phyloP scores from a whole-genome alignment of 2,113 vertebrate species.

The Equus przewalskii region DNA sequence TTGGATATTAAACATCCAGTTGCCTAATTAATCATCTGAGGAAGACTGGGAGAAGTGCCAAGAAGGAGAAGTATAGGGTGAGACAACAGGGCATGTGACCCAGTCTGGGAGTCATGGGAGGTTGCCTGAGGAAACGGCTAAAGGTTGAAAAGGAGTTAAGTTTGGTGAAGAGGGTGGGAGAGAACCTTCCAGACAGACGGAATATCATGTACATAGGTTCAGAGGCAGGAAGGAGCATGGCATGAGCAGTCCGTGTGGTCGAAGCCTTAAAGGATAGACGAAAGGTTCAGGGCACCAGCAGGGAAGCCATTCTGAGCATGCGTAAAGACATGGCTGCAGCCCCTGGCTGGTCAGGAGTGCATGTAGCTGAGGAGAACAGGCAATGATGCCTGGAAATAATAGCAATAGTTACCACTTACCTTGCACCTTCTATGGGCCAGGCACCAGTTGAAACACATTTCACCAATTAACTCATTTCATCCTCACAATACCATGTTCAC shows the following conservation, averaged over 20 bases:
- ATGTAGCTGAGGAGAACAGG: not conserved
- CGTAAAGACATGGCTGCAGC: not conserved
- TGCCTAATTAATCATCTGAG: not conserved
- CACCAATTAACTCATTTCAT: not conserved
- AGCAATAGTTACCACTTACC: not conserved
- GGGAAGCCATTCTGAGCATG: not conserved
- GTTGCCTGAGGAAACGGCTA: slow-evolving; percentile 8
- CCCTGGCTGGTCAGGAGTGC: not conserved
- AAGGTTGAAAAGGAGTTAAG: not conserved
- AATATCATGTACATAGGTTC: not conserved
- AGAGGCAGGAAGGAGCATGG: not conserved
- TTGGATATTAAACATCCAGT: not conserved
- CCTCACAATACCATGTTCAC: not conserved
- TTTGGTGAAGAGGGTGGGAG: not conserved
- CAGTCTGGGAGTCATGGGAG: not conserved
- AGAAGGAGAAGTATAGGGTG: not conserved
- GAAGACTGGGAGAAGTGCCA: not conserved
- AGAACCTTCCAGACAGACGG: not conserved
- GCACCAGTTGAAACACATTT: not conserved
- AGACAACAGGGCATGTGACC: not conserved
- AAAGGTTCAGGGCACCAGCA: not conserved
- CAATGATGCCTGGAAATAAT: not conserved
- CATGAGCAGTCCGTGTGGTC: not conserved
- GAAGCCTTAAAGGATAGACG: not conserved
- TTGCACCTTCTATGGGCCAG: not conserved